These are phyloP conservation scores for Lasioglossum figueresi DNA, from an alignment of 2,888 invertebrate genomes.

Conservation along the genomic window DNA sequence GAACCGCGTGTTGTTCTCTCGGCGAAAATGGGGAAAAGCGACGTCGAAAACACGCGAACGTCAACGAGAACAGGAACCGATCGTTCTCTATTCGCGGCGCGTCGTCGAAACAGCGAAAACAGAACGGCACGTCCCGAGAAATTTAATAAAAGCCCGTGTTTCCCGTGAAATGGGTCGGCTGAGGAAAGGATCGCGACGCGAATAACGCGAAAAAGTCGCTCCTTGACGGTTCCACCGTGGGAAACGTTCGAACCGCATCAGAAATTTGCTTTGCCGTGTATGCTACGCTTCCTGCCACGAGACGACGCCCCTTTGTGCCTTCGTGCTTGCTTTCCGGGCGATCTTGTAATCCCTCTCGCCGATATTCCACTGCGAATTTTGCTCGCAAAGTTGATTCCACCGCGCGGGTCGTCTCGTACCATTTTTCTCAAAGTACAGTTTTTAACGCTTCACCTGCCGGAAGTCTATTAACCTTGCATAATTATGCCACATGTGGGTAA, in stretches of 20 bases:
- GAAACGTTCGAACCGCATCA: constrained; percentile 61
- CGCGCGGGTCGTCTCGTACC: not conserved
- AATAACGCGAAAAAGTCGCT: constrained; percentile 49
- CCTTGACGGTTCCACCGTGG: constrained; percentile 55
- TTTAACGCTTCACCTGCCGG: not conserved
- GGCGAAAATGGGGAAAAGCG: not conserved
- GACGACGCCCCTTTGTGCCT: constrained; percentile 38
- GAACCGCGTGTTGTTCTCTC: not conserved
- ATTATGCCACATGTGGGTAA: too few relatives aligned
- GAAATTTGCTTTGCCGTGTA: constrained; percentile 59
- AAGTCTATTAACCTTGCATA: not conserved
- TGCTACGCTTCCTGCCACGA: constrained; percentile 56
- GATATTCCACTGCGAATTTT: not conserved
- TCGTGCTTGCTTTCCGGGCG: not conserved
- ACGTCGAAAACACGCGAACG: not conserved
- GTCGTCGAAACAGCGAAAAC: constrained; percentile 25
- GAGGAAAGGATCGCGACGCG: constrained; percentile 37
- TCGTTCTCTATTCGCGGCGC: constrained; percentile 39
- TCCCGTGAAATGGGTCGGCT: constrained; percentile 48
- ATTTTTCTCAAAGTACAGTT: not conserved
- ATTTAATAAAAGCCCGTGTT: constrained; percentile 59
- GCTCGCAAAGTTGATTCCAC: not conserved
- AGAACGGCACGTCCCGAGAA: constrained; percentile 47
- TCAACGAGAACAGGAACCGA: not conserved
- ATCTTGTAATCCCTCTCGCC: not conserved